Base-by-base conservation (phyloP, 2,888 invertebrate species). In the Callyntrura guangdongensis region DNA sequence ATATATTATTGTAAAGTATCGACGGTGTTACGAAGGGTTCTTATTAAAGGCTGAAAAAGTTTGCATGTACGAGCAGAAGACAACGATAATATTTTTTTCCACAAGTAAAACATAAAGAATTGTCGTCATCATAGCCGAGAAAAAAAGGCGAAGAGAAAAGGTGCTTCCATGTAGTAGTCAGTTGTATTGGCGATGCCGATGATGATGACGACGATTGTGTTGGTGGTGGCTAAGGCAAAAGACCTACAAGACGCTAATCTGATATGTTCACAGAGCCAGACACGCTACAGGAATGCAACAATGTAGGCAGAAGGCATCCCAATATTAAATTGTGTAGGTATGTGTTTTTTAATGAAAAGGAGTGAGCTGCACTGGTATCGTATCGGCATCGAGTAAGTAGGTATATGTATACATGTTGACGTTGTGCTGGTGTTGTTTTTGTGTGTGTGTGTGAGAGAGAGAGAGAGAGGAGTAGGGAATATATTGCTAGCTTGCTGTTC, bases 271-370 rank as follows among this genome's bases (percentile, higher is more conserved):
- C 45, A 59, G 79, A 85, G 89, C 64, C 83, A 85, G 84, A 89
- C 89, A 81, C 89, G 85, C 89, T 85, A 77, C 89, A 89, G 47
- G 89, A 89, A 84, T 89, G 89, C 88, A 72, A 20, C 56, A 88
- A 74, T 72, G 88, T 45, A 88, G 81, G 53, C 49, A 53, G 69
- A 53, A 79, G 79, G 79, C 79, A 79, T 79, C 79, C 17, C 79
- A 27, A 56, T 59, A 79, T 25, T 47, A 59, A 56, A 22, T 56
- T n/a, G 47, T n/a, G 47, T 72, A 61, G 45, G 49, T 14, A 47
- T 82, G 20, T 25, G 5, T 61, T 45, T 82, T n/a, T 20, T 17
- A 81, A 82, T 14, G 61, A 64, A 82, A 61, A 47, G 45, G 82
- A 61, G 36, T 81, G 64, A 36, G 81, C 45, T 59, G 25, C 59